These are phyloP conservation scores for Phymanthus crucifer DNA, from an alignment of 92 coral and sea anemone species.

Conservation along the genomic window DNA sequence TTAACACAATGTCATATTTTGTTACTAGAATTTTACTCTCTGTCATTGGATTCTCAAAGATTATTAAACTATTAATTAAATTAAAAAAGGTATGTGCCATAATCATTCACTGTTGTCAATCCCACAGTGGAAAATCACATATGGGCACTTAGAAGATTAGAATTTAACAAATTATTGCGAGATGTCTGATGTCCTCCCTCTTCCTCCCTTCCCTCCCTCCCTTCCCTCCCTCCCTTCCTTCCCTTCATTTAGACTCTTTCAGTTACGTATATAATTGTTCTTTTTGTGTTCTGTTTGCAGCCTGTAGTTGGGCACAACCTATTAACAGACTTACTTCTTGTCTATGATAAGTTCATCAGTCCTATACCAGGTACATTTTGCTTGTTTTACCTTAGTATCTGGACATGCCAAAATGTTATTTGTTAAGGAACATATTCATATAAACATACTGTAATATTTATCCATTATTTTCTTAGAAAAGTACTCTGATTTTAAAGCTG, in stretches of 20 bases:
- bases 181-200: neutral
- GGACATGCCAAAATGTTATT: neutral
- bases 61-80: conserved; percentile 62
- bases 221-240: neutral
- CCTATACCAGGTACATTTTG: conserved; percentile 94
- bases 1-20: neutral
- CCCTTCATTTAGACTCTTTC: neutral
- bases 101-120: neutral
- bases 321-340: conserved; percentile 78
- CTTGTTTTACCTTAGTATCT: too few relatives aligned
- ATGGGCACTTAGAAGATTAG: too few relatives aligned
- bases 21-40: conserved; percentile 63
- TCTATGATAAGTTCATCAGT: conserved; percentile 84
- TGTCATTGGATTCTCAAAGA: conserved; percentile 83
- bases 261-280: neutral
- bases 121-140: too few relatives aligned
- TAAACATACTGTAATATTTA: neutral
- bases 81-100: conserved; percentile 61
- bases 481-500: conserved; percentile 69
- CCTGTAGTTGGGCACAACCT: conserved; percentile 96
- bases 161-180: too few relatives aligned
- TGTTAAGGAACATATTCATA: neutral
- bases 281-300: conserved; percentile 29
- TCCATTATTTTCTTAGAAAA: conserved; percentile 47
- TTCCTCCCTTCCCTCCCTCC: too few relatives aligned